Percentiles rank a stretch among this genome's conserved stretches.
Evolutionary conservation across 2,888 invertebrate species (phyloP).

Genomic region (Cantharis lateralis): DNA sequence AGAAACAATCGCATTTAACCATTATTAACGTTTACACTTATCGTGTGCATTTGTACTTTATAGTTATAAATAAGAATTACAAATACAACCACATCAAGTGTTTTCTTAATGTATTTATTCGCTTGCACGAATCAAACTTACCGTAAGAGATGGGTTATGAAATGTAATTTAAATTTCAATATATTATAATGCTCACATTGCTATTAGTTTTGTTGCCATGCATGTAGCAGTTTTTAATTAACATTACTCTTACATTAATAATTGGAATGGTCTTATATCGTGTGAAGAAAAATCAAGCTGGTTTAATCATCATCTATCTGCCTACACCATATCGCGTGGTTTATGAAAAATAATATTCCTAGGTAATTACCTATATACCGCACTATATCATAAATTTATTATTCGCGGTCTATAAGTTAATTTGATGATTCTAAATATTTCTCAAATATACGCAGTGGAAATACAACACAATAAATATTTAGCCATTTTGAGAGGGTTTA

Average conservation of each 20-base stretch:
- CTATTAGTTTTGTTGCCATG: neutral
- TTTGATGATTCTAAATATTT: neutral
- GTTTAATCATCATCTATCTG: constrained; percentile 15
- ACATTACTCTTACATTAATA: neutral
- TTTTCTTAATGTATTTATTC: constrained; percentile 27
- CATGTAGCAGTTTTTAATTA: neutral
- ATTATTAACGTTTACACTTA: neutral
- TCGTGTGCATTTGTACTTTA: constrained; percentile 14
- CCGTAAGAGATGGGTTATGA: neutral
- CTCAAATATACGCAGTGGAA: neutral
- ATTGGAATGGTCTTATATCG: neutral
- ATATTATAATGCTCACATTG: neutral
- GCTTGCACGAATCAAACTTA: constrained; percentile 15
- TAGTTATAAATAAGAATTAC: constrained; percentile 29
- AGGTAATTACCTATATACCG: neutral
- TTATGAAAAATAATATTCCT: neutral
- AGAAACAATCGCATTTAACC: constrained; percentile 26
- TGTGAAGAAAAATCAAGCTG: neutral
- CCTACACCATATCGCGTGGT: neutral
- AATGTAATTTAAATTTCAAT: neutral
- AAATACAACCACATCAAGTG: constrained; percentile 21
- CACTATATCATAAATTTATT: neutral
- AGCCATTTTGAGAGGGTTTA: neutral
- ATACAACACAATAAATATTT: too few species aligned
- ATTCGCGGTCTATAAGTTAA: neutral